Evolutionary conservation across 35 echinoderm and acorn worm species (phyloP), one percentile per base, ranked within the genome.

Genomic region (Chiridota heheva): DNA sequence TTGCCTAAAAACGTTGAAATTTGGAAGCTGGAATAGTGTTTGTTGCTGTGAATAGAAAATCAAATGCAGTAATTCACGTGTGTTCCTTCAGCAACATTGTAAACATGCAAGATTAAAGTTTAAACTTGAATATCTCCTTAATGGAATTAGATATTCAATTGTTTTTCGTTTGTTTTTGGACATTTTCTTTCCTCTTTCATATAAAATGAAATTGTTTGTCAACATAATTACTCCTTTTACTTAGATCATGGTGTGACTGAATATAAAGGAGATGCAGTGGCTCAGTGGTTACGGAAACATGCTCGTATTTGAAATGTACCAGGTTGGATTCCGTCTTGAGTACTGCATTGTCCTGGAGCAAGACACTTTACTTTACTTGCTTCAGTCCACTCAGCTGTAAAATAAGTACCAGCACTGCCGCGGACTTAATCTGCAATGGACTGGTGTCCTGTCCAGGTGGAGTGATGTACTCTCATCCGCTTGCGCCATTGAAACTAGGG

Each of bases 1-100:
- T 51, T 53, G 70, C n/a, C n/a, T n/a, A 51, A 74, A 74, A 8
- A 51, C 17, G 56, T 74, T 74, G 20, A 74, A 74, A 74, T 42
- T 42, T 6, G 70, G 8, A 74, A 49, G 35, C 18, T 44, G 37
- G 8, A n/a, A n/a, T n/a, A 24, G 70, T 41, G 13, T 41, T 66
- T 26, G 17, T 44, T 74, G 70, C 67, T 71, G 67, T 46, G 29
- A 71, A 25, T 67, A 10, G 24, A 55, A 55, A 17, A 17, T 17
- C 15, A 55, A 55, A 55, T 0, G 1, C 49, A 55, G 49, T 55
- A 15, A 25, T 55, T 55, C 49, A 55, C 15, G 15, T 55, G 1
- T 17, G 24, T 25, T 17, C 15, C 15, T 17, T 55, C 15, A 55
- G 49, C 49, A 0, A 55, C 49, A 55, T 17, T 25, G 15, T 55